Evolutionary conservation across 2,888 invertebrate species (phyloP).

Genomic region (Nomada hirtipes): DNA sequence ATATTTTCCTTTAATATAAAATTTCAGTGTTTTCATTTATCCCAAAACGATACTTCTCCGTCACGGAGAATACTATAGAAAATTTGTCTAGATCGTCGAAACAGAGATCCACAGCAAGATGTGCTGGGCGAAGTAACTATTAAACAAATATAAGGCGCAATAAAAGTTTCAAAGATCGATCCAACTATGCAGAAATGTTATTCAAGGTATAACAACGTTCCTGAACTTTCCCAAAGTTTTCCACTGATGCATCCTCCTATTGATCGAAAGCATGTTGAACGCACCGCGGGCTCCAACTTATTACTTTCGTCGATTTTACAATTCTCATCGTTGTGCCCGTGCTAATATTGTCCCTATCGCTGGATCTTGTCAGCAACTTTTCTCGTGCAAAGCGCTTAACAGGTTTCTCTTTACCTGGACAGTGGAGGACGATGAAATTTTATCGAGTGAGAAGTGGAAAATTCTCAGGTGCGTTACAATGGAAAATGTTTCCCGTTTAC

Average conservation of each 20-base stretch:
- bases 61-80: no score
- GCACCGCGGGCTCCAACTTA: conserved; percentile 30
- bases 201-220: conserved; percentile 31
- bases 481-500: background rate
- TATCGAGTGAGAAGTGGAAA: background rate
- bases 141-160: conserved; percentile 30
- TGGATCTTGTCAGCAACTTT: conserved; percentile 14
- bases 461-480: background rate
- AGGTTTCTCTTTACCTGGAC: background rate
- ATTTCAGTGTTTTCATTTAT: no score
- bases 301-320: conserved; percentile 44
- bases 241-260: conserved; percentile 13
- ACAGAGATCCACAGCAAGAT: background rate
- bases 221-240: conserved; percentile 25
- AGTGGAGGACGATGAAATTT: background rate
- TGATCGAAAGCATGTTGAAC: conserved; percentile 29
- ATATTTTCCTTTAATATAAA: no score
- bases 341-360: conserved; percentile 20
- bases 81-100: no score
- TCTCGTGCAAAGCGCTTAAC: background rate
- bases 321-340: background rate
- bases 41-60: no score
- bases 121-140: conserved; percentile 22
- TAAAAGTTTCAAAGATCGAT: conserved; percentile 44
- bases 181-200: conserved; percentile 29